Evolutionary conservation across 1,140 invertebrate genomes (phyloP).

Genomic region (Nomia melanderi): DNA sequence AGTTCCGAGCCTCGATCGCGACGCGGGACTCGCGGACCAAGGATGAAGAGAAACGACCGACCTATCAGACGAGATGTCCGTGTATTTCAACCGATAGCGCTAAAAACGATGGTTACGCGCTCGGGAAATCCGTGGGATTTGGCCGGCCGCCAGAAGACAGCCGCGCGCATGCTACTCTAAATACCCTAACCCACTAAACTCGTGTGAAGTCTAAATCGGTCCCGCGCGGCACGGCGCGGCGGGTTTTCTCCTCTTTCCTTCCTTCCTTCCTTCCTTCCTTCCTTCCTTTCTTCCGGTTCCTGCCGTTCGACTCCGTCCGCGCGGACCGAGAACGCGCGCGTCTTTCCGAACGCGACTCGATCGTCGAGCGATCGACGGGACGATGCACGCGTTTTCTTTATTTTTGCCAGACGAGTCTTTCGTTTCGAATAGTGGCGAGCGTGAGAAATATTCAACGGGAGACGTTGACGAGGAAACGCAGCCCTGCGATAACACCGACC

Average conservation of each 20-base stretch:
- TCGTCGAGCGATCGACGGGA: too few relatives aligned
- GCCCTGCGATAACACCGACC: too few relatives aligned
- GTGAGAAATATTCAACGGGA: too few relatives aligned
- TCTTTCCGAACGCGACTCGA: too few relatives aligned
- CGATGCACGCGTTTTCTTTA: too few relatives aligned
- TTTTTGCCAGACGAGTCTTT: too few relatives aligned
- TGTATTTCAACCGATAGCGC: conserved; percentile 57
- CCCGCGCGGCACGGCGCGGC: not conserved
- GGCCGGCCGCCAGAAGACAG: conserved; percentile 53
- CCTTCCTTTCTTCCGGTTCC: not conserved
- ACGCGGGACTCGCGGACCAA: too few relatives aligned
- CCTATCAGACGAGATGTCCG: not conserved
- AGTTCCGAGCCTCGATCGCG: too few relatives aligned
- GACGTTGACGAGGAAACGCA: too few relatives aligned
- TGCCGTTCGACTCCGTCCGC: not conserved
- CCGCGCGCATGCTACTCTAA: conserved; percentile 45
- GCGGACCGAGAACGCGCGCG: too few relatives aligned
- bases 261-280: too few relatives aligned
- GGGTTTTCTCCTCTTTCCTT: not conserved
- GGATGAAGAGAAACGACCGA: not conserved
- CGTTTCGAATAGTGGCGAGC: too few relatives aligned
- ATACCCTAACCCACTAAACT: conserved; percentile 66
- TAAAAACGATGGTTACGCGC: conserved; percentile 66
- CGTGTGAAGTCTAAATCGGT: conserved; percentile 49
- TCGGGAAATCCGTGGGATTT: conserved; percentile 65